Evolutionary conservation across 2,888 invertebrate genomes (phyloP).

Genomic region (Pseudococcus viburni): DNA sequence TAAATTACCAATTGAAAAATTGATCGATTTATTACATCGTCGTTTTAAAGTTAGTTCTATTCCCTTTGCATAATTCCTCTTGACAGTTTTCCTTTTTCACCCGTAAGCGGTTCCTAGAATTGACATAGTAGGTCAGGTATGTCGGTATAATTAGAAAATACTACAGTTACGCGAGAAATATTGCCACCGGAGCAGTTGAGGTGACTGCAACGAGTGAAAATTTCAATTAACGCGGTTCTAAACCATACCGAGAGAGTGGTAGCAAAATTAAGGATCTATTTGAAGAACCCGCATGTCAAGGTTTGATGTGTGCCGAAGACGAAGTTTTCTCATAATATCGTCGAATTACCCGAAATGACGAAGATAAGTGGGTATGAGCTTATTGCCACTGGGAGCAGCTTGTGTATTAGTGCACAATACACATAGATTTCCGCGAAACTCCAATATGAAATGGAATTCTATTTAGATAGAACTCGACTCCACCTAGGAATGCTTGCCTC

Average conservation of each 20-base stretch:
- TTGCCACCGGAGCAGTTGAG: neutral
- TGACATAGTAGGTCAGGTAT: neutral
- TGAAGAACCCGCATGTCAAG: neutral
- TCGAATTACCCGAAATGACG: neutral
- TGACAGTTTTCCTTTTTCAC: neutral
- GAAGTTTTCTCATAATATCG: neutral
- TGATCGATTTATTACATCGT: neutral
- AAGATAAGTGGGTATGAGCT: neutral
- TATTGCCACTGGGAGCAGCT: too few relatives aligned
- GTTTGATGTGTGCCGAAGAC: neutral
- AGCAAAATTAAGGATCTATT: neutral
- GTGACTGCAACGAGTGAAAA: neutral
- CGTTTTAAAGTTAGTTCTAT: neutral
- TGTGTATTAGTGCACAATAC: too few relatives aligned
- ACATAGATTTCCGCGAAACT: too few relatives aligned
- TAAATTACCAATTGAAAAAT: neutral
- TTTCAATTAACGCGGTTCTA: neutral
- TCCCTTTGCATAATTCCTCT: neutral
- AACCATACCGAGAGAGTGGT: neutral
- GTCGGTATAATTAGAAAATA: neutral
- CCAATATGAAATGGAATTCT: too few relatives aligned
- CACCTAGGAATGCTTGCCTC: too few relatives aligned
- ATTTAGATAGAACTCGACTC: too few relatives aligned
- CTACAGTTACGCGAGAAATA: neutral
- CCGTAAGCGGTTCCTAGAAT: neutral